Percentiles rank a stretch among this genome's conserved stretches.
Conservation (phyloP, 2,888 invertebrate species). For the Eurytoma adleriae region DNA sequence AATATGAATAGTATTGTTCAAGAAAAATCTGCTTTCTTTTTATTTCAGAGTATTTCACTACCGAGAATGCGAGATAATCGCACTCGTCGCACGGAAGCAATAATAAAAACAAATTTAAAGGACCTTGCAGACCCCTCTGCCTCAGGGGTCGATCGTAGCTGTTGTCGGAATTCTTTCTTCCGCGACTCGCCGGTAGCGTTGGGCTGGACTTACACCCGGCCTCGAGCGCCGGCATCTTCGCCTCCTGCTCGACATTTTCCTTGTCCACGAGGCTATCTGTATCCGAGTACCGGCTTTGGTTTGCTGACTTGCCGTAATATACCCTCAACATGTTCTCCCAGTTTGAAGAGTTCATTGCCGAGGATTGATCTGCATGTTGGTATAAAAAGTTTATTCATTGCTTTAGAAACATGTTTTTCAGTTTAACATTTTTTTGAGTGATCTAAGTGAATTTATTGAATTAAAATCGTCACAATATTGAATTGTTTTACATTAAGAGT, state of each 20-base stretch:
- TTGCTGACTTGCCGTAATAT: background rate
- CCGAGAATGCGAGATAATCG: too few species aligned
- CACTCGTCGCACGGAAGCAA: background rate
- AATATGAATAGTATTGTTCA: too few species aligned
- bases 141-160: conserved; percentile 20
- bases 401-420: too few species aligned
- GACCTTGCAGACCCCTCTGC: conserved; percentile 40
- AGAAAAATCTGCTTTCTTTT: too few species aligned
- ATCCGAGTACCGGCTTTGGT: background rate
- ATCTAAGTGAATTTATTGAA: too few species aligned
- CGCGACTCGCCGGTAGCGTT: background rate
- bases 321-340: background rate
- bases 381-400: too few species aligned
- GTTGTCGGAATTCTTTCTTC: conserved; percentile 8
- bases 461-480: too few species aligned
- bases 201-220: conserved; percentile 18
- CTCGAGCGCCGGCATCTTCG: conserved; percentile 1
- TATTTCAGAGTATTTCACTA: too few species aligned
- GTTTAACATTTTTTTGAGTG: too few species aligned
- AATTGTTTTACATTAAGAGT: too few species aligned
- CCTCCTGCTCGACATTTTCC: conserved; percentile 26
- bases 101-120: conserved; percentile 15
- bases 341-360: background rate
- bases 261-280: background rate
- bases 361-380: too few species aligned